Evolutionary conservation across 2,113 vertebrate genomes (phyloP), one percentile per base, ranked within the genome.

Genomic region (Pelmatolapia mariae): DNA sequence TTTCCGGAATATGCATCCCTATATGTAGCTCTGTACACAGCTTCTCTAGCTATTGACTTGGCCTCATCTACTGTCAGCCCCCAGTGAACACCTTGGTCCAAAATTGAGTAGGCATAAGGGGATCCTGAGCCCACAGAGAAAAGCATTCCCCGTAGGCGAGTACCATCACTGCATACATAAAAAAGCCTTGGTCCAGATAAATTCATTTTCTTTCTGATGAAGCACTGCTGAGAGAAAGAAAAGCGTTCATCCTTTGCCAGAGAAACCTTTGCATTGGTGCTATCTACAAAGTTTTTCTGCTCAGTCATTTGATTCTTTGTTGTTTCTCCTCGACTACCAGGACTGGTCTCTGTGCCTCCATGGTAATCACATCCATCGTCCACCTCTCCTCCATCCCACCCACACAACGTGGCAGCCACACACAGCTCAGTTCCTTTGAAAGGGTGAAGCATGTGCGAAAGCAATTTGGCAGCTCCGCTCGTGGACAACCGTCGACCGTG

Each of bases 41-140:
- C 97, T 4, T 96, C 89, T 53, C 97, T 95, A 52, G 97, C 97
- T 45, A 98, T 90, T 1, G 90, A 54, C 0, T 95, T 94, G 29
- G 97, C 97, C 87, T 97, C 96, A 0, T 90, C 92, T 31, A 93
- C 87, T 12, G 92, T 94, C 95, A 98, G 94, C 71, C 95, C 96
- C 47, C 96, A 97, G 29, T 29, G 92, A 86, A 97, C 96, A 22
- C 93, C 89, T 0, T 94, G 93, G 89, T 98, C 97, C 38, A 98
- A 90, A 76, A 98, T 95, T 0, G 97, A 97, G 50, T 97, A 98
- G 71, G 97, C 97, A 1, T 98, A 98, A 1, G 97, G 97, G 1
- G 97, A 98, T 3, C 98, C 97, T 0, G 98, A 98, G 22, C 98
- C 98, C 81, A 98, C 97, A 0, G 98, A 97, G 80, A 98, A 97